These are phyloP conservation scores for Gymnorhina tibicen DNA, from an alignment of 2,113 vertebrate species.

Conservation along the genomic window DNA sequence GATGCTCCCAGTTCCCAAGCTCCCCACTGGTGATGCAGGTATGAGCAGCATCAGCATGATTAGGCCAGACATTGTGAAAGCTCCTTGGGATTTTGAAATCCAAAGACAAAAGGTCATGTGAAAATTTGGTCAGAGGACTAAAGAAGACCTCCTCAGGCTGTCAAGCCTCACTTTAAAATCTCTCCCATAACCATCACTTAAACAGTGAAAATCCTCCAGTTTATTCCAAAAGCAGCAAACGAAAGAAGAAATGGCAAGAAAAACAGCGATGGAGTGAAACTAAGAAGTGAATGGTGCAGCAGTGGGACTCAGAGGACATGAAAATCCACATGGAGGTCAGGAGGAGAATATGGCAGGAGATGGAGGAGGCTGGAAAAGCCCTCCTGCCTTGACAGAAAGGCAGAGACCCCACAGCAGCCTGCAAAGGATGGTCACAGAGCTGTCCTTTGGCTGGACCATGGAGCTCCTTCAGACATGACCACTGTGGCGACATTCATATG, in stretches of 20 bases:
- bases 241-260: neutral
- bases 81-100: neutral
- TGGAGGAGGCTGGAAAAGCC: neutral
- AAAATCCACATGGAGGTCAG: neutral
- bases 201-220: neutral
- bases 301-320: neutral
- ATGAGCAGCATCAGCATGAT: neutral
- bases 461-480: neutral
- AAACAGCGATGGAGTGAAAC: neutral
- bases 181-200: neutral
- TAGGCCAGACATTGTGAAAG: neutral
- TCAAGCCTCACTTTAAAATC: neutral
- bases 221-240: neutral
- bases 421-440: neutral
- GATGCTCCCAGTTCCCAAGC: neutral
- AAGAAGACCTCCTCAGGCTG: neutral
- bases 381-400: neutral
- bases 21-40: neutral
- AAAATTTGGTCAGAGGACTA: neutral
- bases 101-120: neutral
- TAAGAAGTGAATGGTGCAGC: neutral
- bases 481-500: accelerated
- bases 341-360: neutral
- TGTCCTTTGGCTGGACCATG: neutral
- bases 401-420: neutral